Base-by-base conservation (phyloP, 2,888 invertebrate genomes). In the Adineta ricciae region DNA sequence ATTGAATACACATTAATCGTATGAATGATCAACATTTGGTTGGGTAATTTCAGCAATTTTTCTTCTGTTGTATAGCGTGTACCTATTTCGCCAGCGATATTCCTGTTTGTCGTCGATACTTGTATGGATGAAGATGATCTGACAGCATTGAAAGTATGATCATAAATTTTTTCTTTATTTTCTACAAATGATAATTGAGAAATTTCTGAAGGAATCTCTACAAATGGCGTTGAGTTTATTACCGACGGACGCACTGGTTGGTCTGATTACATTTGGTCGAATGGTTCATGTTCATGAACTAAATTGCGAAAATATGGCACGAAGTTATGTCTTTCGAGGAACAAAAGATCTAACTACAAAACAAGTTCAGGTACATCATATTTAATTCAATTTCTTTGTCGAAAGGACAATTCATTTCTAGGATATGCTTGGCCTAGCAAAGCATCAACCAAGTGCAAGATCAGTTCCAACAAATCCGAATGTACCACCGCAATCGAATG, bases 261-360 rank as follows among this genome's bases (percentile, higher is more conserved):
- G 99, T 0, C 92, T 99, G 0, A 95, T 99, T 86, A 99, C 99
- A 0, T 99, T 95, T 92, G 99, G 98, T 36, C 95, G 96, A 91
- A 98, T 98, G 96, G 96, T 99, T 21, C 96, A 98, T 50, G 92
- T 99, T 83, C 99, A 99, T 92, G 99, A 99, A 91, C 92, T 99
- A 85, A 94, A 94, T 11, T 94, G 94, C 86, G 96, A 96, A 89
- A 96, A 96, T 41, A 95, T 96, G 89, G 95, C 96, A 87, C 96
- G 97, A 90, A 96, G 96, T 89, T 99, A 95, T 89, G 98, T 99
- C 36, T 99, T 99, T 91, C 93, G 97, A 88, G 99, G 99, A 83
- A 96, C 96, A 2, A 99, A 99, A 92, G 99, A 99, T 91, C 93
- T 98, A 85, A 93, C 84, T 19, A 36, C 72, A 14, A 86, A 84